Percentiles rank a stretch among this genome's conserved stretches.
Evolutionary conservation across 92 coral and sea anemone species (phyloP).

Genomic region (Palythoa heliodiscus): DNA sequence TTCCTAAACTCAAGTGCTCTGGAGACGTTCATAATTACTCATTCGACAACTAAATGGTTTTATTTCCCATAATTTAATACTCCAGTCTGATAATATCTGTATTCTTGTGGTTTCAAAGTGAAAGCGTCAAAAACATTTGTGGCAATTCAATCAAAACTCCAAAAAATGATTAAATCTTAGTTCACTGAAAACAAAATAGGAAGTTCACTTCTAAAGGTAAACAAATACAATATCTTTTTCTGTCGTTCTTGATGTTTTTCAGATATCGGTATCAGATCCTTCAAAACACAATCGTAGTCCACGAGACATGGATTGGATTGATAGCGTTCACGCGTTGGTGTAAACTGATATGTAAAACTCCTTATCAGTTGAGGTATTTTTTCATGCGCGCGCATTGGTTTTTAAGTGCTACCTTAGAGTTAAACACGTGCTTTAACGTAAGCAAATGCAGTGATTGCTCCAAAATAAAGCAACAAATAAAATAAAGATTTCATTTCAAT

Average conservation of each 20-base stretch:
- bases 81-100: background rate
- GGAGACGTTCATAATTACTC: no score
- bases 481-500: slow-evolving; percentile 13
- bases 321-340: background rate
- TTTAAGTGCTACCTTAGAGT: background rate
- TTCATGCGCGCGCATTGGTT: background rate
- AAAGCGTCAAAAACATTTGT: background rate
- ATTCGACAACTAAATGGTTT: background rate
- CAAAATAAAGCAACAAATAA: slow-evolving; percentile 1
- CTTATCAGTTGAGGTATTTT: background rate
- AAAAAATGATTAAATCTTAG: background rate
- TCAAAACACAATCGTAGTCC: background rate
- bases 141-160: background rate
- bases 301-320: background rate
- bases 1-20: no score
- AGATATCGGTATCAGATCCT: background rate
- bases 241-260: background rate
- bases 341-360: background rate
- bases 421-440: background rate
- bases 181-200: background rate
- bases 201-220: background rate
- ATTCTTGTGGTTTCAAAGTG: background rate
- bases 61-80: background rate
- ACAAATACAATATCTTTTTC: background rate
- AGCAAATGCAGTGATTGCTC: slow-evolving; percentile 26